Base-by-base conservation (phyloP, 2,888 invertebrate genomes). In the Brachyptera putata region DNA sequence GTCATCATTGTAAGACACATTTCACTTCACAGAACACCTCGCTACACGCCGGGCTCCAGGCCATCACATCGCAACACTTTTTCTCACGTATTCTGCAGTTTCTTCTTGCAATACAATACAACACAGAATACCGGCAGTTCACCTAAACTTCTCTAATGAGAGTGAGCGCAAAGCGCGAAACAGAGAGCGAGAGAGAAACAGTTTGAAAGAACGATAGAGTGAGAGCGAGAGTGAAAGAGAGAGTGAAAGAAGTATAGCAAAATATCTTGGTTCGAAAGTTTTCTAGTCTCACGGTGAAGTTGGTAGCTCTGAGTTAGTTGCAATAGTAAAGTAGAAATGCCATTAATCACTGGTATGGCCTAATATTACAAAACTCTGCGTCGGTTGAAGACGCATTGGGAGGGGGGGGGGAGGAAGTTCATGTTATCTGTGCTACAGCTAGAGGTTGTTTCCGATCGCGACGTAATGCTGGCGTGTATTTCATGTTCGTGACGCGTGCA, bases 291-390 rank as follows among this genome's bases (percentile, higher is more conserved):
- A 53, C 53, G 53, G 36, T 22, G n/a, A 53, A 53, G 36, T 53
- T 53, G n/a, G n/a, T 21, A 11, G 18, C 53, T 53, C 36, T 13
- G 22, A 53, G 53, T 34, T 53, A 34, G 18, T 53, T 53, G 53
- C 11, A 53, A 34, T 53, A 36, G 53, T 30, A 60, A 50, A 50
- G 39, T 60, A 49, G 56, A 60, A 60, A 48, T 60, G 60, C 41
- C 60, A 60, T 60, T 60, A 60, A 60, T 60, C 60, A 60, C 57
- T 25, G 60, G n/a, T n/a, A n/a, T n/a, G n/a, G n/a, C n/a, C n/a
- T n/a, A 49, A 56, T 30, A 60, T 50, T 57, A 60, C 60, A 57
- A 57, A 53, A 53, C 53, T 34, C 53, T 26, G n/a, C 50, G 34
- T 34, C 50, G 50, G 30, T 30, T 50, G 50, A 34, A 26, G 34